Base-by-base conservation (phyloP, 2,113 vertebrate genomes). In the Eira barbara region DNA sequence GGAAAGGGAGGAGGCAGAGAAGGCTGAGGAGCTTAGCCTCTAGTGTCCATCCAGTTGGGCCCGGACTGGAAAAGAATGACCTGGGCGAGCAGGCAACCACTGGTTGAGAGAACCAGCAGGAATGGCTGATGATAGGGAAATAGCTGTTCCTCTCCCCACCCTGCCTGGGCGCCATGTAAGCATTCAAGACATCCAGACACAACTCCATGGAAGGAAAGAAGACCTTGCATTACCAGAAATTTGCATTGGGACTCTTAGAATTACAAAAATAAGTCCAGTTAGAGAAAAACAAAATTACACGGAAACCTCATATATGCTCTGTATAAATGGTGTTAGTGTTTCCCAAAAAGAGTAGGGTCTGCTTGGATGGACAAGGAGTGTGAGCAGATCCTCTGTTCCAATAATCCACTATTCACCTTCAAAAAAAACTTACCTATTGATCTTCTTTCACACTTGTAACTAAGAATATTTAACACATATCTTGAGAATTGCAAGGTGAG, bases 211-310 rank as follows among this genome's bases (percentile, higher is more conserved):
- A 55, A 45, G 18, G 18, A 76, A 0, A 39, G 49, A 89, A 39
- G 6, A 76, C 13, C 42, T 39, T 73, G 17, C 74, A 86, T 61
- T 76, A 3, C 8, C 10, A 34, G 2, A 36, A 92, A 39, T 55
- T 85, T 84, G 65, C 49, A 61, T 57, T 9, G 71, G 61, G 27
- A 15, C 6, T 81, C 52, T 9, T 65, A 87, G 52, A 91, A 79
- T 91, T 39, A 79, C 87, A 86, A 93, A 93, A 96, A 80, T 71
- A 73, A 93, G 21, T 73, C 52, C 59, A 73, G 2, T 47, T 87
- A 93, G 8, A 84, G 42, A 61, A 96, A 92, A 91, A 23, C 3
- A 67, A 82, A 73, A 9, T 67, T 71, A 21, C 7, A 20, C 27
- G 42, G 55, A 87, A 90, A 23, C 21, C 29, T 65, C 6, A 63